Base-by-base conservation (phyloP, 2,888 invertebrate species). In the Druceiella hillmani region DNA sequence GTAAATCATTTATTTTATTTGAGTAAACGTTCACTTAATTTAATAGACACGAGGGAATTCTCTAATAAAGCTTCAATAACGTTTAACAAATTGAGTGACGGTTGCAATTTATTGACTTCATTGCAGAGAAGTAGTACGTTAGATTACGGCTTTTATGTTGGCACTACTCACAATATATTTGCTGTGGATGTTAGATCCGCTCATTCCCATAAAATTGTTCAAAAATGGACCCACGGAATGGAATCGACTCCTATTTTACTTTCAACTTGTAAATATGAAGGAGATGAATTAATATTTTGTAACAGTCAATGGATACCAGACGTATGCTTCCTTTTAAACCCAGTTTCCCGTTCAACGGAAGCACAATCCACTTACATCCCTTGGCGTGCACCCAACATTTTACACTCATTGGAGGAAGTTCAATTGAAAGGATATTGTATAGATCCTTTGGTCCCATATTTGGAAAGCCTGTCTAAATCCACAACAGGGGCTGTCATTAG, bases 221-320 rank as follows among this genome's bases (percentile, higher is more conserved):
- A 71, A 46, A 62, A 76, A 41, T 78, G 77, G 77, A 74, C 68
- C 1, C 78, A 78, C 45, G 71, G 74, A 3, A 71, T 77, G 55
- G 63, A 69, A 46, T 65, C 64, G 40, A 53, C 65, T 3, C 76
- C 77, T 0, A 58, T 71, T 2, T 64, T 68, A 33, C 61, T 70
- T 24, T 52, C 59, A 3, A 53, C 63, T 12, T 55, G 58, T 14
- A 52, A 56, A 36, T 64, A 63, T 51, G 67, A 65, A 33, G 48
- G 51, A 30, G 57, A 57, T 34, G 64, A 68, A 43, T 47, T 70
- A 14, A 48, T 70, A 2, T 59, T 61, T 40, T 43, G 69, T 20
- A 54, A 58, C 40, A 69, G 71, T 45, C 69, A 70, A 33, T 66
- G 67, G 65, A 62, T 62, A 17, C 64, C 66, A 33, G 71, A 72